These are phyloP conservation scores for Cantharis flavilabris DNA, from an alignment of 2,888 invertebrate species.

Conservation along the genomic window DNA sequence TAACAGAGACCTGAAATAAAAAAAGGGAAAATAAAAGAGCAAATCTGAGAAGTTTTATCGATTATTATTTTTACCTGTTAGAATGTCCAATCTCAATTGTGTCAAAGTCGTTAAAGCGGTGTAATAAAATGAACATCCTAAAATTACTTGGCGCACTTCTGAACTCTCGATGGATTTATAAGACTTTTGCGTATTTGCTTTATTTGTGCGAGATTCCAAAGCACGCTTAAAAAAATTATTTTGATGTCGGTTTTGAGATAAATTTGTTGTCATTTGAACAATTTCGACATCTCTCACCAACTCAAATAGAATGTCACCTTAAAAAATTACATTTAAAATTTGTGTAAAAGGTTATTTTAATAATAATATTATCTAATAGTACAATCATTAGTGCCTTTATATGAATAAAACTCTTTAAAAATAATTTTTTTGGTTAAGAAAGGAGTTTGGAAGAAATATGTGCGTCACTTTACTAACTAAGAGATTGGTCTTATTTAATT, in stretches of 20 bases:
- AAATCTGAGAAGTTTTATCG: neutral
- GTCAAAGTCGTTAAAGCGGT: conserved; percentile 87
- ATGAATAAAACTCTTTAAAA: no score
- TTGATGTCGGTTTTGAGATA: conserved; percentile 47
- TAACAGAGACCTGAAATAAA: conserved; percentile 82
- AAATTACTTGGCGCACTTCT: conserved; percentile 80
- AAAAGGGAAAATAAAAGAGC: neutral
- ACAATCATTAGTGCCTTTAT: neutral
- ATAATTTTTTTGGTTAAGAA: no score
- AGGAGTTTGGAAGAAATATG: no score
- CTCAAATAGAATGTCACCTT: conserved; percentile 57
- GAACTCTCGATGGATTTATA: conserved; percentile 79
- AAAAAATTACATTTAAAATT: conserved; percentile 14
- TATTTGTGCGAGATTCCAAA: conserved; percentile 63
- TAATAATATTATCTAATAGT: neutral
- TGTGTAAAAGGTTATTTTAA: no score
- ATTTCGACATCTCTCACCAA: conserved; percentile 56
- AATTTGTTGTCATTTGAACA: conserved; percentile 46
- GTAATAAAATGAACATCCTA: conserved; percentile 91
- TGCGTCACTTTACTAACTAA: no score
- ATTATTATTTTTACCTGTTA: conserved; percentile 71
- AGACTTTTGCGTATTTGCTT: conserved; percentile 66
- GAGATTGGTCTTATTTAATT: no score
- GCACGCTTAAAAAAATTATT: conserved; percentile 65
- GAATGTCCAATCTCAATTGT: conserved; percentile 88